These are phyloP conservation scores for Epistrophe grossulariae DNA, from an alignment of 2,888 invertebrate species.

Conservation along the genomic window DNA sequence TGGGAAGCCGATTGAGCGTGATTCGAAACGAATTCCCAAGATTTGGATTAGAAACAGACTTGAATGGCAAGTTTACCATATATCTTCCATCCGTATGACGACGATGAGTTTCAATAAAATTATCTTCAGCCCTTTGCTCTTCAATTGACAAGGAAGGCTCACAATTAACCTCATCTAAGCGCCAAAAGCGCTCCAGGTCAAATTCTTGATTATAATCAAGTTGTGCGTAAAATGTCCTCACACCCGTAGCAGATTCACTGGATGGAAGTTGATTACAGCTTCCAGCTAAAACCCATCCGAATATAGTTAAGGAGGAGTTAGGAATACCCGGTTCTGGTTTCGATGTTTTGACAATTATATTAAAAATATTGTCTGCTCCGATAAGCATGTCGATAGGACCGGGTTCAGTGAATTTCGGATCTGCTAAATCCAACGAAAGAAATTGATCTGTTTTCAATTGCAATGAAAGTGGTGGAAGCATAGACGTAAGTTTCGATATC, in stretches of 20 bases:
- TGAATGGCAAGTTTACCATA: not conserved
- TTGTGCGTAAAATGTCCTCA: not conserved
- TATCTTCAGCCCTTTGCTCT: not conserved
- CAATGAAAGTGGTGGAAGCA: not conserved
- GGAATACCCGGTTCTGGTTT: not conserved
- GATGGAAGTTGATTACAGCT: not conserved
- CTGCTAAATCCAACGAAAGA: constrained; percentile 45
- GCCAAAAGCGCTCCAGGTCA: constrained; percentile 17
- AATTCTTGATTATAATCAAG: not conserved
- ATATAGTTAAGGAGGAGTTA: not conserved
- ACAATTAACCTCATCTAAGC: constrained; percentile 33
- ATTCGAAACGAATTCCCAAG: constrained; percentile 24
- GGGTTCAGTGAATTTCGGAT: constrained; percentile 43
- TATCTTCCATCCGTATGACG: constrained; percentile 4
- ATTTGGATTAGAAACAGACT: constrained; percentile 20
- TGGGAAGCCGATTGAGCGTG: constrained; percentile 37
- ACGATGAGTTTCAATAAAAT: constrained; percentile 11
- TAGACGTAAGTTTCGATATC: constrained; percentile 15
- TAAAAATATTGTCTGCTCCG: too few species aligned
- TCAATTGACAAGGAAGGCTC: not conserved
- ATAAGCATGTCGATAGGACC: too few species aligned
- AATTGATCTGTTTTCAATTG: not conserved
- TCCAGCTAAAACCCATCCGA: constrained; percentile 14
- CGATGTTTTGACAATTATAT: not conserved
- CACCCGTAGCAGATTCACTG: not conserved